phyloP scores from a whole-genome alignment of 2,797 vertebrate genomes.

The Gymnothorax reevesii region DNA sequence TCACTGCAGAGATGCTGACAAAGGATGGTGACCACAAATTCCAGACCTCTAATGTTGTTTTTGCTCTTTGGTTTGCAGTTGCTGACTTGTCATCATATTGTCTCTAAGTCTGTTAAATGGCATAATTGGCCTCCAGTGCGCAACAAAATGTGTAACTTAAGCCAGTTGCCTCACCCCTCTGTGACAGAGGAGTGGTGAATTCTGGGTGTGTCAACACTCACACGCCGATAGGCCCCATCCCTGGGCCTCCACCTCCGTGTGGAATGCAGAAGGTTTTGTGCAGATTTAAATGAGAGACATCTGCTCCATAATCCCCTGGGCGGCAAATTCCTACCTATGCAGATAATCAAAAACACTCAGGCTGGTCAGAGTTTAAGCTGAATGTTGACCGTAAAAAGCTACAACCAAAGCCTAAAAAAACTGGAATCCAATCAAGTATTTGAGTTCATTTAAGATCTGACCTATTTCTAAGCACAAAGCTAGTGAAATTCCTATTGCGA shows the following conservation, averaged over 20 bases:
- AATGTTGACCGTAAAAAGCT: not conserved
- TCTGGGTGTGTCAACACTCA: slow-evolving; percentile 63
- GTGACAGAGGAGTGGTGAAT: not conserved
- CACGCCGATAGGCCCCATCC: slow-evolving; percentile 99
- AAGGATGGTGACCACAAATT: not conserved
- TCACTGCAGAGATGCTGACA: not conserved
- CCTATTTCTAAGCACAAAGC: not conserved
- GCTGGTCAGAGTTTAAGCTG: not conserved
- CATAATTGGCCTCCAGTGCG: not conserved
- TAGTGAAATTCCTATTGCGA: not conserved
- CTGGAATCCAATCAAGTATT: not conserved
- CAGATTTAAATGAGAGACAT: slow-evolving; percentile 96
- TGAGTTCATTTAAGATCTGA: not conserved
- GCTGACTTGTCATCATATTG: not conserved
- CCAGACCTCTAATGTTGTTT: not conserved
- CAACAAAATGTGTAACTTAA: not conserved
- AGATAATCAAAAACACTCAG: not conserved
- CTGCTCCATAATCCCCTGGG: slow-evolving; percentile 95
- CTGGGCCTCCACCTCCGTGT: slow-evolving; percentile 95
- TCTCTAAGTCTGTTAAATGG: not conserved
- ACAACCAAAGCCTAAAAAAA: not conserved
- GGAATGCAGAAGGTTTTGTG: slow-evolving; percentile 99
- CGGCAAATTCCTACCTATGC: slow-evolving; percentile 92
- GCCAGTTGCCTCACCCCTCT: not conserved
- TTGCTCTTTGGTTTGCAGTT: not conserved